Evolutionary conservation across 2,797 vertebrate genomes (phyloP), one percentile per base, ranked within the genome.

Genomic region (Rhinophrynus dorsalis): DNA sequence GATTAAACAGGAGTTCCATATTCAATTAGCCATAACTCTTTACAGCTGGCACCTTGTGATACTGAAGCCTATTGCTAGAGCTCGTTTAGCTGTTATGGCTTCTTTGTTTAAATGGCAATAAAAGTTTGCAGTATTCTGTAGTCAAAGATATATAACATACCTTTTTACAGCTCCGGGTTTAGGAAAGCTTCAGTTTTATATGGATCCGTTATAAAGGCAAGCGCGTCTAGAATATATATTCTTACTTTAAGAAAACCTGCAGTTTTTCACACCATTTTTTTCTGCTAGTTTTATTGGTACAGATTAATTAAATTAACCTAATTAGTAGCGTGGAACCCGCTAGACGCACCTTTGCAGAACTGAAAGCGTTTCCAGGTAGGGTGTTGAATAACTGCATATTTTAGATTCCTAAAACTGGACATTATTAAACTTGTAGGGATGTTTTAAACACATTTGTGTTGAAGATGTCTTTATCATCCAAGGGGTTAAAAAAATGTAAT

Each of bases 21-120:
- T 90, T 90, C 89, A 92, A 91, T 91, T 92, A 91, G 87, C 87
- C 77, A 91, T 91, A 91, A 91, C 86, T 91, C 90, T 91, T 90
- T 90, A 89, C 88, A 90, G 84, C 89, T 91, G 90, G 83, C 87
- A 88, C 85, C 85, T 90, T 87, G 86, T 89, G 87, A 88, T 89
- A 83, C 86, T 86, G 86, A 87, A 91, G 84, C 86, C 87, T 89
- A 90, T 89, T 89, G 89, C 89, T 76, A 86, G 81, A 88, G 86
- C 88, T 90, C 86, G 87, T 92, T 91, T 89, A 90, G 84, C 85
- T 85, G 85, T 88, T 86, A 86, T 88, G 81, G 83, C 84, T 86
- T 88, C 89, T 89, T 88, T 84, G 85, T 91, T 90, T 88, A 89
- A 83, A 83, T 85, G 86, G 40, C 40, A 44, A 44, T 44, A 44